Conservation (phyloP, 2,888 invertebrate genomes). For the Yponomeuta cagnagella region DNA sequence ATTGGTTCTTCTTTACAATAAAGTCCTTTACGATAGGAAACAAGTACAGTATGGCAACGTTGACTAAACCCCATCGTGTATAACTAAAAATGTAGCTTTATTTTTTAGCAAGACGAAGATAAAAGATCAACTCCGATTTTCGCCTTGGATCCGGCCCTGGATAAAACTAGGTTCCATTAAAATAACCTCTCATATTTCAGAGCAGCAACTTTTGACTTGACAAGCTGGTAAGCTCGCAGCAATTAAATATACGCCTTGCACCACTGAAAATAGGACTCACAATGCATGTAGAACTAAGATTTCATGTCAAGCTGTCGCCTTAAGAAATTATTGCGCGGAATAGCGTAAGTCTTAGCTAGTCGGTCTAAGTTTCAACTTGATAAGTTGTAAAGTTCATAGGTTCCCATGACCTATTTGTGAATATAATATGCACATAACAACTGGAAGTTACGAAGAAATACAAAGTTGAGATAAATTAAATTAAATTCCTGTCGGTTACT, state of each 20-base stretch:
- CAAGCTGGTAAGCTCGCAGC: not conserved
- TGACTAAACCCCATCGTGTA: no score
- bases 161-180: not conserved
- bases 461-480: not conserved
- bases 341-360: not conserved
- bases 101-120: no score
- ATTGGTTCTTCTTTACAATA: no score
- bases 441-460: not conserved
- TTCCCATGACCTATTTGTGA: not conserved
- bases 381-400: slow-evolving; percentile 6
- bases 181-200: not conserved
- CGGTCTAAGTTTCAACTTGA: not conserved
- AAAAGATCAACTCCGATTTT: no score
- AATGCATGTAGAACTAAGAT: not conserved
- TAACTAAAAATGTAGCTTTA: no score
- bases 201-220: not conserved
- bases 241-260: not conserved
- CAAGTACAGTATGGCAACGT: no score
- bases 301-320: slow-evolving; percentile 10
- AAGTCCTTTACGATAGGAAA: no score
- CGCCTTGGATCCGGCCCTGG: no score
- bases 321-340: slow-evolving; percentile 11
- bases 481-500: not conserved
- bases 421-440: not conserved
- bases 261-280: not conserved